Conservation (phyloP, 2,113 vertebrate species). For the Cisticola juncidis region DNA sequence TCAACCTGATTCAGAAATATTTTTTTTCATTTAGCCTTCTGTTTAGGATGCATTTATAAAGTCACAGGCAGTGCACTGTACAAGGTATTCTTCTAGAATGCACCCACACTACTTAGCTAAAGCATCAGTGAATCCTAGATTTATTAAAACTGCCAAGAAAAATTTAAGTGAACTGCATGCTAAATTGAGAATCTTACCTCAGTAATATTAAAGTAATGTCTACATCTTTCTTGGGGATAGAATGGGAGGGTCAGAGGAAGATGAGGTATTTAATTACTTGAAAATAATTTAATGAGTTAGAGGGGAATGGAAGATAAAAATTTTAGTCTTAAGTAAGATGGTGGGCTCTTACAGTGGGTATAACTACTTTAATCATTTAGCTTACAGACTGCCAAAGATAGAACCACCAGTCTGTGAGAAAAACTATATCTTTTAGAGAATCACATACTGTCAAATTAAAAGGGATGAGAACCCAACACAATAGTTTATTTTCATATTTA, state of each 20-base stretch:
- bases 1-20: background rate
- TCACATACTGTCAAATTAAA: background rate
- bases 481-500: background rate
- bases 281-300: background rate
- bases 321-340: background rate
- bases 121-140: background rate
- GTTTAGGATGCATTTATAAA: background rate
- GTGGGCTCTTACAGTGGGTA: background rate
- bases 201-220: background rate
- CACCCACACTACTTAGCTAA: background rate
- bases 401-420: background rate
- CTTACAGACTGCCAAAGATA: background rate
- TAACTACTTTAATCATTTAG: background rate
- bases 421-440: background rate
- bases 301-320: background rate
- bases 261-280: background rate
- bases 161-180: background rate
- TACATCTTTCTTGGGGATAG: background rate
- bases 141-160: background rate
- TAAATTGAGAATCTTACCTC: background rate
- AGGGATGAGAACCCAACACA: background rate
- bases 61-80: background rate
- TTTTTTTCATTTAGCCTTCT: background rate
- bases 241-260: background rate
- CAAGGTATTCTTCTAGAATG: background rate